A percentile compares a stretch with the other conserved stretches of the same genome.
Conservation (phyloP, 2,888 invertebrate species). For the Hylaea fasciaria region DNA sequence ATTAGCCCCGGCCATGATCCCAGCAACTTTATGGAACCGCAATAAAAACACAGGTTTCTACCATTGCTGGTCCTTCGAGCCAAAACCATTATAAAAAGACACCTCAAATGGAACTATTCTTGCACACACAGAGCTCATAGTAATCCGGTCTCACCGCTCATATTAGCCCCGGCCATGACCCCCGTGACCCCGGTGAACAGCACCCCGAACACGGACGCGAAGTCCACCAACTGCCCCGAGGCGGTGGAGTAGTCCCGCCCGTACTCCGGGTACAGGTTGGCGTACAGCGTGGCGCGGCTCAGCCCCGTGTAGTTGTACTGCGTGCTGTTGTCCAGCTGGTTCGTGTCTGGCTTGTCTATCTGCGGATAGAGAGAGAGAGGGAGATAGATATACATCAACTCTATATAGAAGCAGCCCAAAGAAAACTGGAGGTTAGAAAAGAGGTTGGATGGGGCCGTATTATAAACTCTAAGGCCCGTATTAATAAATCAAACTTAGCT, state of each 20-base stretch:
- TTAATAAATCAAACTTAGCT: too few relatives aligned
- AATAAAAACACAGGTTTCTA: too few relatives aligned
- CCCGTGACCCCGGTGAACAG: conserved; percentile 99
- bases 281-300: conserved; percentile 87
- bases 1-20: too few relatives aligned
- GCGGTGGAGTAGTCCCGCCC: conserved; percentile 92
- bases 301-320: conserved; percentile 92
- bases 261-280: conserved; percentile 91
- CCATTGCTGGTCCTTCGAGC: too few relatives aligned
- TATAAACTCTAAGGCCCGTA: too few relatives aligned
- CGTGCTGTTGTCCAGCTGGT: conserved; percentile 82
- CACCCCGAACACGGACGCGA: conserved; percentile 98
- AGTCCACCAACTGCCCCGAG: conserved; percentile 88
- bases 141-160: conserved; percentile 89
- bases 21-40: too few relatives aligned
- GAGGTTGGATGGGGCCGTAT: too few relatives aligned
- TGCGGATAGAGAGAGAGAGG: conserved; percentile 54
- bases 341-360: conserved; percentile 91
- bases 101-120: not conserved
- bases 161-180: conserved; percentile 99
- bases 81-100: too few relatives aligned
- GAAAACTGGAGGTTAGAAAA: too few relatives aligned
- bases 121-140: not conserved
- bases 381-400: not conserved
- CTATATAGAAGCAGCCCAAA: too few relatives aligned